These are phyloP conservation scores for Dromococcyx pavoninus DNA, from an alignment of 2,797 vertebrate species.

Conservation along the genomic window DNA sequence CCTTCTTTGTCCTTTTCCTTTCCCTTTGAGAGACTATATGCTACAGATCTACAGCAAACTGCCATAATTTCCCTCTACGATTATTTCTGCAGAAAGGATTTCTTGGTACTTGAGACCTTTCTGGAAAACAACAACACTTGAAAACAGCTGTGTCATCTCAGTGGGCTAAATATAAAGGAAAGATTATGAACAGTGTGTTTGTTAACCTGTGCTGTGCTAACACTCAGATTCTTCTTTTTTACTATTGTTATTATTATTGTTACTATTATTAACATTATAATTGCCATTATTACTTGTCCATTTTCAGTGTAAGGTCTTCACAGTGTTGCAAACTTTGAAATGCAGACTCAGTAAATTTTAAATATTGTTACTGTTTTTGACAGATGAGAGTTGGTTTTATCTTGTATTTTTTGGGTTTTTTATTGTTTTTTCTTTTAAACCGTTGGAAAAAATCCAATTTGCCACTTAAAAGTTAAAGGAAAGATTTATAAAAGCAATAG, in stretches of 20 bases:
- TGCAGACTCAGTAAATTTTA: not conserved
- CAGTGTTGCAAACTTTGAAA: not conserved
- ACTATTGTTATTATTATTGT: not conserved
- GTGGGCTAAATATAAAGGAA: not conserved
- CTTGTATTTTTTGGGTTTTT: not conserved
- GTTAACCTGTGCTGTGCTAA: not conserved
- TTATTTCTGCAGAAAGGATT: not conserved
- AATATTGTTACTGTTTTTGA: not conserved
- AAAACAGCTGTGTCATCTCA: not conserved
- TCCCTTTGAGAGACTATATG: not conserved
- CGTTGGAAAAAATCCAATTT: not conserved
- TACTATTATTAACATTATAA: no score
- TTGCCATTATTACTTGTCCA: not conserved
- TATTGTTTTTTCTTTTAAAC: no score
- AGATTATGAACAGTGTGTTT: not conserved
- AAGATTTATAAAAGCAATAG: not conserved
- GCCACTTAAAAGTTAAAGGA: not conserved
- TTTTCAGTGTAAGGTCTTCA: not conserved
- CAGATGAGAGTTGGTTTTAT: not conserved
- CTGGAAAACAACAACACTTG: not conserved
- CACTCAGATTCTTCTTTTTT: not conserved
- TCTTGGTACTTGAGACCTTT: not conserved
- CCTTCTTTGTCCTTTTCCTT: not conserved
- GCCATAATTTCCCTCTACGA: not conserved
- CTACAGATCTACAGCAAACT: not conserved